A percentile compares a stretch with the other conserved stretches of the same genome.
Conservation (phyloP, 2,888 invertebrate genomes). For the Drosophila acutilabella region DNA sequence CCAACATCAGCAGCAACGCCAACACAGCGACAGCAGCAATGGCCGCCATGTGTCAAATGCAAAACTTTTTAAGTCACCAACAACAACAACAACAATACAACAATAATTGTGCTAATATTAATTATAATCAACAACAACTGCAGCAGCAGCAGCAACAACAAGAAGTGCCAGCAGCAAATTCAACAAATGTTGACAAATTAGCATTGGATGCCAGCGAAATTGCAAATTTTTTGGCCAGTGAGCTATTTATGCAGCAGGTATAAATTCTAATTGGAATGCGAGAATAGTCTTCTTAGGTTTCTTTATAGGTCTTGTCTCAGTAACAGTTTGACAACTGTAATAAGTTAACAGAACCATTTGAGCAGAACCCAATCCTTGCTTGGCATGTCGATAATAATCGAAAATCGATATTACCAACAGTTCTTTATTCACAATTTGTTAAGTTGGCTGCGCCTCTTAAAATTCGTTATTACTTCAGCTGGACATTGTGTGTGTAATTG, state of each 20-base stretch:
- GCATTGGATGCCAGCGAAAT: slow-evolving; percentile 93
- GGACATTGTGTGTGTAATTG: neutral
- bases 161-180: slow-evolving; percentile 16
- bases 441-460: slow-evolving; percentile 16
- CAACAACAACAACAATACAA: slow-evolving; percentile 48
- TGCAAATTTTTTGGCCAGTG: slow-evolving; percentile 93
- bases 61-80: slow-evolving; percentile 68
- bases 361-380: slow-evolving; percentile 1
- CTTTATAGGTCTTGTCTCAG: no score
- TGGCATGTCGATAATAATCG: slow-evolving; percentile 6
- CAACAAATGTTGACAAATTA: slow-evolving; percentile 71
- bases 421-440: neutral
- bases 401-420: slow-evolving; percentile 27
- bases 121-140: slow-evolving; percentile 59
- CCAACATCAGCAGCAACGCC: slow-evolving; percentile 40
- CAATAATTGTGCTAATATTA: slow-evolving; percentile 58
- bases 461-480: neutral
- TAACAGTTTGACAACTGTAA: neutral
- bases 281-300: neutral
- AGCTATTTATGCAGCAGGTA: slow-evolving; percentile 94
- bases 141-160: slow-evolving; percentile 47
- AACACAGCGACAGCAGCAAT: slow-evolving; percentile 56
- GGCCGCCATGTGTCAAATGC: slow-evolving; percentile 78
- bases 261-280: neutral
- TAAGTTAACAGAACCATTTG: neutral